These are phyloP conservation scores for Aphidius gifuensis DNA, from an alignment of 1,140 invertebrate genomes.

Conservation along the genomic window DNA sequence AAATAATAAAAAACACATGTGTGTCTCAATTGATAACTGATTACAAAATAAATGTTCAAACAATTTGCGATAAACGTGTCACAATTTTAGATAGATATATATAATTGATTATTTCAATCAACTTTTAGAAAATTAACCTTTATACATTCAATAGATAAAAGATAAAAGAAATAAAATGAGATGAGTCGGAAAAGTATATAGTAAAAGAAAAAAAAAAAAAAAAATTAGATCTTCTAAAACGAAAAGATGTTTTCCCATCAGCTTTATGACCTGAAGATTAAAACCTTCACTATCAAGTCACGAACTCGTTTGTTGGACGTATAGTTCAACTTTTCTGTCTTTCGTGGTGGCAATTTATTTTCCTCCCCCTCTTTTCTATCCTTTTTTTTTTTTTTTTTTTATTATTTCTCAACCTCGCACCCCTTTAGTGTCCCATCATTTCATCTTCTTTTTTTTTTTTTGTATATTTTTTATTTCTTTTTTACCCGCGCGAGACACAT, in stretches of 20 bases:
- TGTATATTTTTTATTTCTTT: slow-evolving; percentile 6
- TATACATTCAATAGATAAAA: neutral
- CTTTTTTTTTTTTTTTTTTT: neutral
- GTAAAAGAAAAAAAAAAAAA: too few relatives aligned
- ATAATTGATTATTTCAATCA: neutral
- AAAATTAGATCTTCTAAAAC: neutral
- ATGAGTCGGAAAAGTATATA: too few relatives aligned
- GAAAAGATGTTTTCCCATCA: slow-evolving; percentile 33
- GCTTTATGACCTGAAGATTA: slow-evolving; percentile 37
- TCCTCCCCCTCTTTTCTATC: neutral
- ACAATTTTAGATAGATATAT: too few relatives aligned
- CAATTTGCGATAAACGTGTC: too few relatives aligned
- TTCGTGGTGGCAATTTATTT: slow-evolving; percentile 25
- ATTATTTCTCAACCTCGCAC: slow-evolving; percentile 5
- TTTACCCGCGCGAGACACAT: slow-evolving; percentile 29
- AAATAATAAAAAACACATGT: too few relatives aligned
- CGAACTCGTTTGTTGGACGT: slow-evolving; percentile 43
- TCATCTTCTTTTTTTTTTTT: slow-evolving; percentile 16
- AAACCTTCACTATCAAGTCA: slow-evolving; percentile 38
- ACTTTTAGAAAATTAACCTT: neutral
- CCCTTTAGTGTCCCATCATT: slow-evolving; percentile 6
- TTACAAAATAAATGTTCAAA: too few relatives aligned
- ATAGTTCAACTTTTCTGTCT: slow-evolving; percentile 6
- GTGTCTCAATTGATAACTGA: too few relatives aligned
- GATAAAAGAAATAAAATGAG: too few relatives aligned